Conservation (phyloP, 2,888 invertebrate species). For the Caenorhabditis auriculariae region DNA sequence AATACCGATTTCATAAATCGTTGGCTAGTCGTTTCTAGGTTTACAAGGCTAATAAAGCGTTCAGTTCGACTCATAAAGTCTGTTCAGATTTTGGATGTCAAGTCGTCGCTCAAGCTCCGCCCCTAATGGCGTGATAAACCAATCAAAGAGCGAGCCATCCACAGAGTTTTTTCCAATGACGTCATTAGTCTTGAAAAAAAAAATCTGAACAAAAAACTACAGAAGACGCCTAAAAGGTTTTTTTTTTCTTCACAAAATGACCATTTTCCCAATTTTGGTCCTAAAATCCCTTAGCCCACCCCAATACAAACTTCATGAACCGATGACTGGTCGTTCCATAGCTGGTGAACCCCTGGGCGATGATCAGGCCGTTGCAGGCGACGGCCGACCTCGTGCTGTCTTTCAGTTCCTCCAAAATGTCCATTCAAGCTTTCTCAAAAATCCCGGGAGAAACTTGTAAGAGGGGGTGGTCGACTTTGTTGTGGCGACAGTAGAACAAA, state of each 20-base stretch:
- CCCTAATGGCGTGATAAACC: too few relatives aligned
- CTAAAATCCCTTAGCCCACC: too few relatives aligned
- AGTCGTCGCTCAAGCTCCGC: too few relatives aligned
- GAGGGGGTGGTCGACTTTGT: not conserved
- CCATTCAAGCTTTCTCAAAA: not conserved
- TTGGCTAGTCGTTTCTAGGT: too few relatives aligned
- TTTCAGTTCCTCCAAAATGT: slow-evolving; percentile 9
- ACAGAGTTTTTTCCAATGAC: too few relatives aligned
- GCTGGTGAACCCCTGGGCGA: slow-evolving; percentile 98
- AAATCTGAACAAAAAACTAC: slow-evolving; percentile 1
- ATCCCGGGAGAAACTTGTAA: not conserved
- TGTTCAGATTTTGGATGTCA: too few relatives aligned
- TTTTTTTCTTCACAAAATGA: too few relatives aligned
- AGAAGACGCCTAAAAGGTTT: not conserved
- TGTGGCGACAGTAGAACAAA: not conserved
- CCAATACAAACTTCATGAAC: slow-evolving; percentile 75
- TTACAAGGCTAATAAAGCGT: not conserved
- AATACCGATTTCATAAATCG: too few relatives aligned
- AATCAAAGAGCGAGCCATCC: too few relatives aligned
- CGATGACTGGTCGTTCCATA: slow-evolving; percentile 98
- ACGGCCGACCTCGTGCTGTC: slow-evolving; percentile 83
- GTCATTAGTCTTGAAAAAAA: too few relatives aligned
- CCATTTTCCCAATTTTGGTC: too few relatives aligned
- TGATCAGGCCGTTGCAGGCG: slow-evolving; percentile 97
- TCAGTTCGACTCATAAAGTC: too few relatives aligned